phyloP scores from a whole-genome alignment of 2,797 vertebrate genomes.

The Thripadectes ignobilis region DNA sequence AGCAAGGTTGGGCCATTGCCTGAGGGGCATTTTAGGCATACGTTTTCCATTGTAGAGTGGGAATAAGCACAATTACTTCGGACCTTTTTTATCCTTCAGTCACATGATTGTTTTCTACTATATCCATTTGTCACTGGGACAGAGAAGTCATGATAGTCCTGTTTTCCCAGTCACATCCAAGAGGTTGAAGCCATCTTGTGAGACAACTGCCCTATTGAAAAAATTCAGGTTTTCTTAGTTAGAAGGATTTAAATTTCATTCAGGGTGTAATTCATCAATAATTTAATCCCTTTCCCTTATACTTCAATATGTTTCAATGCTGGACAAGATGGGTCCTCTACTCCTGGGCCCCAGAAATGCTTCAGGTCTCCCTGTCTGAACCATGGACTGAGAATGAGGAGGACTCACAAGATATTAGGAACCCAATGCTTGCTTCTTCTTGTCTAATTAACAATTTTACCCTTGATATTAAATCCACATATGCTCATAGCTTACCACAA shows the following conservation, averaged over 20 bases:
- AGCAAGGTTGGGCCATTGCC: background rate
- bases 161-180: background rate
- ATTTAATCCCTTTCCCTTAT: background rate
- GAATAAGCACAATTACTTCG: background rate
- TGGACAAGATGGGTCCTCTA: background rate
- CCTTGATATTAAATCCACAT: background rate
- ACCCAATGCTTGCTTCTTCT: background rate
- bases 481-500: background rate
- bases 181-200: background rate
- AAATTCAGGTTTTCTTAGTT: background rate
- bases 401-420: background rate
- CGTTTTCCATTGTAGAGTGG: background rate
- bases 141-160: background rate
- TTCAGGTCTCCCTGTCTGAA: background rate
- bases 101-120: background rate
- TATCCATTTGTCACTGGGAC: background rate
- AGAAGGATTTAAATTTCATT: background rate
- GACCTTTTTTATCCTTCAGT: background rate
- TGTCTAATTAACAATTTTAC: constrained; percentile 13
- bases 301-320: background rate
- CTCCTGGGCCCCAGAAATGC: background rate
- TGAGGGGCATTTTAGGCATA: no score
- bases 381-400: background rate
- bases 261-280: background rate
- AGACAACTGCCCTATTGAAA: background rate